Evolutionary conservation across 1,140 invertebrate genomes (phyloP), one percentile per base, ranked within the genome.

Genomic region (Oncopodura yosiiana): DNA sequence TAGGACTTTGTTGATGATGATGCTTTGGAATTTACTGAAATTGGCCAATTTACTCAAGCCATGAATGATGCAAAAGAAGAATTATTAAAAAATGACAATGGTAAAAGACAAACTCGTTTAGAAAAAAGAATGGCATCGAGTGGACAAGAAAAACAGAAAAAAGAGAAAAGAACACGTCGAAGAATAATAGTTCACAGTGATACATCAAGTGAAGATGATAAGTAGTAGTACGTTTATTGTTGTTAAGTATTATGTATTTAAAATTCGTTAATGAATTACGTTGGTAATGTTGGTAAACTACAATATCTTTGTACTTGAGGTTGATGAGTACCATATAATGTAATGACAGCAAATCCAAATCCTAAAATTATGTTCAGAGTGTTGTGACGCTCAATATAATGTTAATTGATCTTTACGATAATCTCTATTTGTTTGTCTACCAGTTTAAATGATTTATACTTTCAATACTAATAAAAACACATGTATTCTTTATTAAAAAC

Each of bases 41-140:
- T 52, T 5, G 62, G 62, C n/a, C 43, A 38, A 23, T 64, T 57
- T 34, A 64, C 62, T 24, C 62, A 64, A 39, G 45, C 41, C 1
- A 64, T 64, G 62, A 45, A 52, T 32, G 16, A 45, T 3, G 61
- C 61, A 9, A 44, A 49, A 24, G 21, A 23, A 3, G 42, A 52
- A 19, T 4, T 48, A 2, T 34, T 37, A 23, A 32, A 27, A 37
- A 46, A 38, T 4, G 38, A 11, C 5, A 9, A 5, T 6, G n/a
- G 4, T 36, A 44, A 44, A 16, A 19, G 29, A 2, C 12, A 24
- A 18, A 27, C 51, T 18, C 4, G 30, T 12, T n/a, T n/a, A n/a
- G n/a, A n/a, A n/a, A n/a, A n/a, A n/a, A n/a, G n/a, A n/a, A n/a
- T n/a, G n/a, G n/a, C n/a, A n/a, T n/a, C n/a, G n/a, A n/a, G n/a